Conservation (phyloP, 2,797 vertebrate genomes). For the Sarcophilus harrisii region DNA sequence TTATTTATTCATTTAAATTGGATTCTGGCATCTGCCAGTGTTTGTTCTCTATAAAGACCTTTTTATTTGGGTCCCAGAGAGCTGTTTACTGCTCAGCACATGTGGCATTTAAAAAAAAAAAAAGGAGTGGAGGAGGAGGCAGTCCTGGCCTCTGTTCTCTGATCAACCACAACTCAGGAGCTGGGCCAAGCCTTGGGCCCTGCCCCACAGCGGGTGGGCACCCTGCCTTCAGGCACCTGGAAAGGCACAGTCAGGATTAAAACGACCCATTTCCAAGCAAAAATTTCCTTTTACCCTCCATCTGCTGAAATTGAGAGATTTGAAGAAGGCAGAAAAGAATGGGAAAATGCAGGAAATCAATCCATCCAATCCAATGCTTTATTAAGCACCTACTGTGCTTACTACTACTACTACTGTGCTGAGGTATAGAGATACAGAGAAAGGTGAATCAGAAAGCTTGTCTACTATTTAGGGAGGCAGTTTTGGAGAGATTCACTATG, state of each 20-base stretch:
- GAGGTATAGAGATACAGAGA: not conserved
- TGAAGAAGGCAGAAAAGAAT: not conserved
- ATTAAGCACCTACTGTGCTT: not conserved
- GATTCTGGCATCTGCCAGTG: constrained; percentile 77
- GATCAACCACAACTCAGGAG: constrained; percentile 60
- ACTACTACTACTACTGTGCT: too few species aligned
- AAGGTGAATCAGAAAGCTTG: not conserved
- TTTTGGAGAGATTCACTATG: not conserved
- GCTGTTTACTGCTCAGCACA: constrained; percentile 82
- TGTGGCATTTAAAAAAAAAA: constrained; percentile 75
- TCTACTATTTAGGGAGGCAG: not conserved
- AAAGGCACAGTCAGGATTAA: not conserved
- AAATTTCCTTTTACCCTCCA: not conserved
- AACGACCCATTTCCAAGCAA: not conserved
- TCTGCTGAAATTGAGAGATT: not conserved
- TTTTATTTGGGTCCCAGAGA: constrained; percentile 80
- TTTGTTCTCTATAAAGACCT: constrained; percentile 80
- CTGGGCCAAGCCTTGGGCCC: constrained; percentile 58
- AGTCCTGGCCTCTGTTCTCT: constrained; percentile 25
- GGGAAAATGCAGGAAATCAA: rapidly evolving
- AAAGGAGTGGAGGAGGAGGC: constrained; percentile 62
- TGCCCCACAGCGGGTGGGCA: constrained; percentile 41
- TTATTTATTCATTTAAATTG: constrained; percentile 70
- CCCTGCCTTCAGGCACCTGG: constrained; percentile 51
- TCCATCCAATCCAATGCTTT: not conserved